These are phyloP conservation scores for Anastatus disparis DNA, from an alignment of 1,140 invertebrate species.

Conservation along the genomic window DNA sequence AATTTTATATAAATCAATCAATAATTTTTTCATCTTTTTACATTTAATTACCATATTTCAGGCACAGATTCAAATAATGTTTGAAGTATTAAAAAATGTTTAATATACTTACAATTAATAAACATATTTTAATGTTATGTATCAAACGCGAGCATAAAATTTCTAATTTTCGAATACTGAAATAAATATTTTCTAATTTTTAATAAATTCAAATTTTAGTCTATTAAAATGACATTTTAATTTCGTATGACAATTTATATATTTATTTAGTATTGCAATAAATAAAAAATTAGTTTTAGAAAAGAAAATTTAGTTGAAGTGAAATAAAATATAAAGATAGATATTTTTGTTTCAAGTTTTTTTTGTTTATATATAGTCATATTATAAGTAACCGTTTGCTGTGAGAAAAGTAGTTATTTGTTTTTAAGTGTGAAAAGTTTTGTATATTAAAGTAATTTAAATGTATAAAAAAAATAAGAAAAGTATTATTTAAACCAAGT, in stretches of 20 bases:
- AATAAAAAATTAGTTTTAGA: not conserved
- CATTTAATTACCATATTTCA: no score
- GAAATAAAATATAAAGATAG: not conserved
- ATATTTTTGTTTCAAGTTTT: conserved; percentile 30
- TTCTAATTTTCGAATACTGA: no score
- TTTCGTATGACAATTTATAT: not conserved
- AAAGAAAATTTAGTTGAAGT: not conserved
- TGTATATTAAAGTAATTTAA: conserved; percentile 15
- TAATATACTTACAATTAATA: no score
- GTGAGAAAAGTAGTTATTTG: conserved; percentile 36
- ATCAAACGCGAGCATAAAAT: no score
- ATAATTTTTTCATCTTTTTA: no score
- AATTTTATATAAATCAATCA: no score
- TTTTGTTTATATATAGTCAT: conserved; percentile 22
- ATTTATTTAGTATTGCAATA: conserved; percentile 23
- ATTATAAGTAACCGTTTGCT: conserved; percentile 25
- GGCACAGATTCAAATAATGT: no score
- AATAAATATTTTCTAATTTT: not conserved
- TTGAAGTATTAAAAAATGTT: no score
- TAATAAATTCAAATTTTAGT: not conserved
- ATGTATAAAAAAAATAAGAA: conserved; percentile 30
- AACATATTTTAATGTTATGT: no score
- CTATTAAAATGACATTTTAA: not conserved
- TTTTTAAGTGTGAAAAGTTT: conserved; percentile 28
- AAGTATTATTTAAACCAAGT: conserved; percentile 7